phyloP scores from a whole-genome alignment of 2,113 vertebrate genomes.

The Amphiprion ocellaris region DNA sequence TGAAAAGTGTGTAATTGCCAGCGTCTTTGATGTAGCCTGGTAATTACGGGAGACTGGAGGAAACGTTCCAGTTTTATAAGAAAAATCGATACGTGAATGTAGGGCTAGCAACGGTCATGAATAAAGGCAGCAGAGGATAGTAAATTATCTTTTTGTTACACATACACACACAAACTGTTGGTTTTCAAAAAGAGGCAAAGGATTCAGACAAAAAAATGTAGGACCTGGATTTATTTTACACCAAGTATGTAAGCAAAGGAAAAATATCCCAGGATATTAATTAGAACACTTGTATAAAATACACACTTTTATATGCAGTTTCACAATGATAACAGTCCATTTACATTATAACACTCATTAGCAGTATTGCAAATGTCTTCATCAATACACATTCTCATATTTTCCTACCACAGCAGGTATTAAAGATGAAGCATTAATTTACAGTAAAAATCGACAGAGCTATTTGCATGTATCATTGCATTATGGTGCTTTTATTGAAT shows the following conservation, averaged over 20 bases:
- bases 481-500: too few species aligned
- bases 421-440: constrained; percentile 19
- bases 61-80: constrained; percentile 2
- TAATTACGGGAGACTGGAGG: constrained; percentile 31
- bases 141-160: too few species aligned
- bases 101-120: constrained; percentile 1
- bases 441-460: not conserved
- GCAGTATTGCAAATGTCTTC: not conserved
- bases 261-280: not conserved
- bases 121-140: not conserved
- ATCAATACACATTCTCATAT: not conserved
- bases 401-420: not conserved
- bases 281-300: not conserved
- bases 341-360: too few species aligned
- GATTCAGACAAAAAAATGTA: not conserved
- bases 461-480: constrained; percentile 15
- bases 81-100: not conserved
- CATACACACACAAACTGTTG: not conserved
- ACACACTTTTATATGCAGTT: not conserved
- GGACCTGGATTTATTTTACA: not conserved
- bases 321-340: not conserved
- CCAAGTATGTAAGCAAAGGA: not conserved
- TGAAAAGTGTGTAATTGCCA: constrained; percentile 32
- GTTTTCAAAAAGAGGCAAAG: not conserved
- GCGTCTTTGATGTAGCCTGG: constrained; percentile 22